Percentiles rank a stretch among this genome's conserved stretches.
Evolutionary conservation across 2,888 invertebrate genomes (phyloP).

Genomic region (Dyspetes luteomarginatus): DNA sequence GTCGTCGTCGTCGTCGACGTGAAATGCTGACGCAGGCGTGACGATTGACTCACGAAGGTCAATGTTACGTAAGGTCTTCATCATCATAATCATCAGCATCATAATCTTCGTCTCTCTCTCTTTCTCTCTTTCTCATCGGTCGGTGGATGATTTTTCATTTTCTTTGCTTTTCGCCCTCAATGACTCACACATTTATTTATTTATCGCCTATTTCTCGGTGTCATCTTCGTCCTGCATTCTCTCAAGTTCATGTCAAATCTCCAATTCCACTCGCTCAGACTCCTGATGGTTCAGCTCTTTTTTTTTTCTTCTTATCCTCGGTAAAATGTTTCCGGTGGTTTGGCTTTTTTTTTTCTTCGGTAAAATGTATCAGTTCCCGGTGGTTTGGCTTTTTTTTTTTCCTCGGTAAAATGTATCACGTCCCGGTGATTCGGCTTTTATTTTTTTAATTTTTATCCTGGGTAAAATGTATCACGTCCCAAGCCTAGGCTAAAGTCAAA

Average conservation of each 20-base stretch:
- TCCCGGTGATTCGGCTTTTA: neutral
- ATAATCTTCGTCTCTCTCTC: constrained; percentile 59
- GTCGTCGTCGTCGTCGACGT: constrained; percentile 66
- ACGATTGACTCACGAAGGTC: constrained; percentile 78
- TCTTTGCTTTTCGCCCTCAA: neutral
- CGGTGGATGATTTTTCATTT: constrained; percentile 37
- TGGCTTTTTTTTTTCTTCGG: neutral
- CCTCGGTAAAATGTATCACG: neutral
- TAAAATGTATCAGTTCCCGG: neutral
- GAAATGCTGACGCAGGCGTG: constrained; percentile 73
- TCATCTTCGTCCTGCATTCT: neutral
- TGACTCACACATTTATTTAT: constrained; percentile 8
- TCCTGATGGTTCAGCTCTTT: neutral
- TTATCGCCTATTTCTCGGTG: neutral
- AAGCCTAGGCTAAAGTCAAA: constrained; percentile 28
- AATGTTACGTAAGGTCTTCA: constrained; percentile 78
- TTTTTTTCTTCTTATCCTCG: neutral
- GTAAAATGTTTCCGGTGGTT: too few species aligned
- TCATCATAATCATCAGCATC: constrained; percentile 63
- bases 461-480: neutral
- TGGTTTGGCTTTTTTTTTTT: neutral
- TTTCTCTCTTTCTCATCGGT: constrained; percentile 9
- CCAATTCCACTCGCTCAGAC: constrained; percentile 5
- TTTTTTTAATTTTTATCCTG: neutral
- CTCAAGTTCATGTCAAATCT: constrained; percentile 45